Evolutionary conservation across 2,797 vertebrate genomes (phyloP).

Genomic region (Heliangelus exortis): DNA sequence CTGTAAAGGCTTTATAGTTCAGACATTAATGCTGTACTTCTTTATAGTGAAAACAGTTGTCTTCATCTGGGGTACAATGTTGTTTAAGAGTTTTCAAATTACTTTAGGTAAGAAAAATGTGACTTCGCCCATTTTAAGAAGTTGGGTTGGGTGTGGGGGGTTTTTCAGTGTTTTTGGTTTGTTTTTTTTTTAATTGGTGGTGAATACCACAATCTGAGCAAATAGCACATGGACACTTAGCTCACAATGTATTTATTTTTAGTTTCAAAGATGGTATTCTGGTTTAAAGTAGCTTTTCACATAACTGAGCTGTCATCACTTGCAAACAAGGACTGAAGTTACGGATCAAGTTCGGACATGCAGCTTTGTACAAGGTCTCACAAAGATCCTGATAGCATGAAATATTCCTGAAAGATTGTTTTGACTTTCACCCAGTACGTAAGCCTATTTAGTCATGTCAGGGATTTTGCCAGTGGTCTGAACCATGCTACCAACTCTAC

Average conservation of each 20-base stretch:
- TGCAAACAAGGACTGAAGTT: conserved; percentile 15
- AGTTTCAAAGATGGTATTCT: not conserved
- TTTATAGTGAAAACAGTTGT: not conserved
- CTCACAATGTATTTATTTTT: not conserved
- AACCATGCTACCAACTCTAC: not conserved
- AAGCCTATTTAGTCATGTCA: not conserved
- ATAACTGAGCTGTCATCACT: conserved; percentile 17
- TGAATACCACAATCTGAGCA: not conserved
- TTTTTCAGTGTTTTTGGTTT: too few relatives aligned
- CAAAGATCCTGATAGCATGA: not conserved
- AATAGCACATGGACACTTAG: not conserved
- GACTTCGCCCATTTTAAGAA: not conserved
- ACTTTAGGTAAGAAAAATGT: not conserved
- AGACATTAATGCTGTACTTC: not conserved
- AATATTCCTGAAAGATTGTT: conserved; percentile 27
- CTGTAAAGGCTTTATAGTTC: not conserved
- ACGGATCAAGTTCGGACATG: conserved; percentile 21
- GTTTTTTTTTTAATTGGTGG: not conserved
- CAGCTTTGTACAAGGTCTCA: conserved; percentile 1
- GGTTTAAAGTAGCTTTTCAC: conserved; percentile 29
- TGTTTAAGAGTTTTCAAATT: not conserved
- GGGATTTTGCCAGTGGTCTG: not conserved
- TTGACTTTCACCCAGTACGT: conserved; percentile 1
- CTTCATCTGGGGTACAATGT: not conserved
- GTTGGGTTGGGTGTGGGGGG: not conserved